Percentiles rank a stretch among this genome's conserved stretches.
Conservation (phyloP, 2,888 invertebrate species). For the Tetragnatha montana region DNA sequence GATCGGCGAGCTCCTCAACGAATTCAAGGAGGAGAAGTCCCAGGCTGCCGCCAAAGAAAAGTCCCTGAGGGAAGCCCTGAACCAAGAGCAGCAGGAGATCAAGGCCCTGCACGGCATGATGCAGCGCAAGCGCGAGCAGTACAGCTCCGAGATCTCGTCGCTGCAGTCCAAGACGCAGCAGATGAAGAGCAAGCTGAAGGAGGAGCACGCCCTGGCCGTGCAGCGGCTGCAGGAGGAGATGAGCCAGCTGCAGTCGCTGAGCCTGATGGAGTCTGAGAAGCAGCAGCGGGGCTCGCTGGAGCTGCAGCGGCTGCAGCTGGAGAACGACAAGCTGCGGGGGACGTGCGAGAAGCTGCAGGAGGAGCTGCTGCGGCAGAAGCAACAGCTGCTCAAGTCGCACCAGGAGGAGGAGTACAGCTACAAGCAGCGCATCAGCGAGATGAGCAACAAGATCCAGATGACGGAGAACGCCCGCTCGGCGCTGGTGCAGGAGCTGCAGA, state of each 20-base stretch:
- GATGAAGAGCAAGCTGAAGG: slow-evolving; percentile 64
- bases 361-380: slow-evolving; percentile 80
- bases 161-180: slow-evolving; percentile 63
- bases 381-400: slow-evolving; percentile 73
- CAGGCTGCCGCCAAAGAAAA: slow-evolving; percentile 53
- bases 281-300: slow-evolving; percentile 57
- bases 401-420: slow-evolving; percentile 72
- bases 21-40: slow-evolving; percentile 83
- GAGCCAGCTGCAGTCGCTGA: slow-evolving; percentile 53
- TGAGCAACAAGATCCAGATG: slow-evolving; percentile 77
- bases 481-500: slow-evolving; percentile 72
- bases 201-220: slow-evolving; percentile 61
- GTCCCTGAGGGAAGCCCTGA: slow-evolving; percentile 50
- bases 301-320: slow-evolving; percentile 62
- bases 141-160: slow-evolving; percentile 41
- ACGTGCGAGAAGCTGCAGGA: slow-evolving; percentile 73
- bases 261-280: slow-evolving; percentile 62
- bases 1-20: slow-evolving; percentile 85
- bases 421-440: slow-evolving; percentile 76
- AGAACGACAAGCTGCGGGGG: slow-evolving; percentile 70
- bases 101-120: slow-evolving; percentile 63
- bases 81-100: slow-evolving; percentile 67
- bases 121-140: slow-evolving; percentile 63
- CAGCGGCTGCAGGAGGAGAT: slow-evolving; percentile 67
- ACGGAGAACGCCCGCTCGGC: slow-evolving; percentile 60